Base-by-base conservation (phyloP, 2,888 invertebrate genomes). In the Crepidodera aurea region DNA sequence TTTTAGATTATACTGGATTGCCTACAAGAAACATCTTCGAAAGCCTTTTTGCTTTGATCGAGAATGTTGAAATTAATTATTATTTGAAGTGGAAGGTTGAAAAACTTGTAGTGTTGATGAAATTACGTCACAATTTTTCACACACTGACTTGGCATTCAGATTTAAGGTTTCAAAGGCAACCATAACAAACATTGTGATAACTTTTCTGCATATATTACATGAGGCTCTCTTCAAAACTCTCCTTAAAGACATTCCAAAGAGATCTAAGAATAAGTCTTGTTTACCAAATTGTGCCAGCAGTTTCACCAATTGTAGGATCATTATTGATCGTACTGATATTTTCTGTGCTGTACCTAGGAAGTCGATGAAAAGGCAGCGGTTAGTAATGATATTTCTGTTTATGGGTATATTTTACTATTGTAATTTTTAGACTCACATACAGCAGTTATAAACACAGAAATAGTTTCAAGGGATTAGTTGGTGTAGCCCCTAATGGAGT, bases 401-500 rank as follows among this genome's bases (percentile, higher is more conserved):
- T 12, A 37, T 12, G n/a, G 3, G 8, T 37, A 13, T 37, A 37
- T 12, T 7, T 13, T n/a, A n/a, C n/a, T n/a, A n/a, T n/a, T n/a
- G n/a, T n/a, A n/a, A 37, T 13, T 13, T 37, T 37, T 7, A 34
- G 13, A 10, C 12, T 34, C 2, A 13, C 34, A n/a, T 34, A 34
- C 34, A 34, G 34, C 12, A 2, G 1, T 3, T 27, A 48, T 13
- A 48, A 25, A 27, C 48, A 48, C 10, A 27, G 13, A n/a, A 48
- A 27, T 13, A 27, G 27, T 2, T 13, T n/a, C 1, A 48, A 48
- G 12, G 12, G 1, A 13, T 29, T 48, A 6, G 10, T 48, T 2
- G 48, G 48, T 2, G 48, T 48, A 12, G 48, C 48, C 12, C 48
- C 27, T 13, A 27, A 48, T 48, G 48, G 27, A 19, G 48, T 48